A percentile compares a stretch with the other conserved stretches of the same genome.
Evolutionary conservation across 2,113 vertebrate genomes (phyloP).

Genomic region (Neolamprologus modestus): DNA sequence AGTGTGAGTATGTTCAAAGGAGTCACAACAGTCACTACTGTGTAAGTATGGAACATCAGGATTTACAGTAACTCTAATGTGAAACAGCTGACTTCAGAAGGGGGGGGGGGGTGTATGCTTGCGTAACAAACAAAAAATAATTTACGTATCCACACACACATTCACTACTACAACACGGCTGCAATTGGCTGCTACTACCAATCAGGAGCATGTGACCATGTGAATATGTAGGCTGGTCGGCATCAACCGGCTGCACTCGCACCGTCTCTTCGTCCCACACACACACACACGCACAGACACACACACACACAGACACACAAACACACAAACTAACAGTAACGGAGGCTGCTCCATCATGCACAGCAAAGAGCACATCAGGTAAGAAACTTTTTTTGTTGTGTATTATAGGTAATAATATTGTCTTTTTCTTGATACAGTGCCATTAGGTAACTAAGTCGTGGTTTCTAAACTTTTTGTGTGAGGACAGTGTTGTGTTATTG

Average conservation of each 20-base stretch:
- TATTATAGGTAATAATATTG: background rate
- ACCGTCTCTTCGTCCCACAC: background rate
- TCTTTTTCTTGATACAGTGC: background rate
- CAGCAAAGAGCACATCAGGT: constrained; percentile 72
- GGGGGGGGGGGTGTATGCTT: background rate
- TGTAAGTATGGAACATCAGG: background rate
- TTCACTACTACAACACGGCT: background rate
- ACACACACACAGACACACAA: background rate
- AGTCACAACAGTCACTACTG: background rate
- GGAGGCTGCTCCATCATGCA: constrained; percentile 52
- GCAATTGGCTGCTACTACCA: constrained; percentile 43
- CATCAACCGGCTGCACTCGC: background rate
- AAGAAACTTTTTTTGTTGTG: background rate
- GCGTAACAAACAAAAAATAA: background rate
- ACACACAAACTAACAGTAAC: background rate
- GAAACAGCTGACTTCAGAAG: background rate
- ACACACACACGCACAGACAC: background rate
- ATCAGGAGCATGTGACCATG: constrained; percentile 41
- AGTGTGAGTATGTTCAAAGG: background rate
- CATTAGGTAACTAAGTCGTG: background rate
- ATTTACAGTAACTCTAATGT: background rate
- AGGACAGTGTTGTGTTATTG: background rate
- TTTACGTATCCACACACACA: background rate
- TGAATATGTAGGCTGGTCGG: constrained; percentile 14
- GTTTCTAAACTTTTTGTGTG: background rate